phyloP scores from a whole-genome alignment of 2,113 vertebrate genomes.

The Parotia lawesii region DNA sequence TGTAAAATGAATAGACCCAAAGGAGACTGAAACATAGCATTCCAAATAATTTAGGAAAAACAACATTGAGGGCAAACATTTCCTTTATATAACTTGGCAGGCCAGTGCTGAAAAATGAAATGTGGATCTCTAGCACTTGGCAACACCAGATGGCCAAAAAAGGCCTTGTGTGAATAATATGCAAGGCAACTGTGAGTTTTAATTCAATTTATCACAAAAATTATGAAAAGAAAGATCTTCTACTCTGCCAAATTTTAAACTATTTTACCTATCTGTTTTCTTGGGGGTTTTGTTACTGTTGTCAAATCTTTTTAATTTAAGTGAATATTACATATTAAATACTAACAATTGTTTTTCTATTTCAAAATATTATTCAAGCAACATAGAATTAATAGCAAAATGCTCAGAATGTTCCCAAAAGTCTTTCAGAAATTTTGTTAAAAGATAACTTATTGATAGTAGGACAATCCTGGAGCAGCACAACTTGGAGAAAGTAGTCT shows the following conservation, averaged over 20 bases:
- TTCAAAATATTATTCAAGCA: not conserved
- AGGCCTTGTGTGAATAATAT: not conserved
- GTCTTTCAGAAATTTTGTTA: not conserved
- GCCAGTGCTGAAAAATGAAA: slow-evolving; percentile 5
- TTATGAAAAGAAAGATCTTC: not conserved
- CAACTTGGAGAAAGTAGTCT: not conserved
- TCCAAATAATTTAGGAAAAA: slow-evolving; percentile 44
- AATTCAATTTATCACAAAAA: not conserved
- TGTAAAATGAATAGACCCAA: slow-evolving; percentile 27
- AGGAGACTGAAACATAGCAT: slow-evolving; percentile 30
- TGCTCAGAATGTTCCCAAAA: not conserved
- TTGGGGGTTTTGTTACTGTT: not conserved
- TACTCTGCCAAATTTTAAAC: not conserved
- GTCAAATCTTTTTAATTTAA: not conserved
- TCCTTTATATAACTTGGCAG: slow-evolving; percentile 55
- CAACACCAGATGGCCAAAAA: not conserved
- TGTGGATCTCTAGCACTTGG: not conserved
- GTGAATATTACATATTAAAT: not conserved
- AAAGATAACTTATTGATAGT: not conserved
- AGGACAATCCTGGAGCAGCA: not conserved
- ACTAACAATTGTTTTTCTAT: not conserved
- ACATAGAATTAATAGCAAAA: not conserved
- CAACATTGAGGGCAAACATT: slow-evolving; percentile 13
- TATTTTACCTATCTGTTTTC: not conserved
- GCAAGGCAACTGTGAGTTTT: not conserved